Conservation (phyloP, 2,888 invertebrate genomes). For the Agrochola lota region DNA sequence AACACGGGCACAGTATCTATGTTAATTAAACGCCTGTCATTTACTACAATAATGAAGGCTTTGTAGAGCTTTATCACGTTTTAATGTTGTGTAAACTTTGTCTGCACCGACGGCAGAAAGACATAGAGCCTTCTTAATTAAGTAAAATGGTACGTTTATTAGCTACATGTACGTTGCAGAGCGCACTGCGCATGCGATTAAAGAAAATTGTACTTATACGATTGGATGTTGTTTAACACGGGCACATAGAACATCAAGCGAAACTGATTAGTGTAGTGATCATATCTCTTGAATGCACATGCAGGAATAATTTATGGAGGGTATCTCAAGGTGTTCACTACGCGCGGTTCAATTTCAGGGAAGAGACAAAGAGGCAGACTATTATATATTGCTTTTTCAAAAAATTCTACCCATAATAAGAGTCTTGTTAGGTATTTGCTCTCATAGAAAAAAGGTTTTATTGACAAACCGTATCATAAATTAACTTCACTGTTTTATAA, state of each 20-base stretch:
- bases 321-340: slow-evolving; percentile 52
- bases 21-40: slow-evolving; percentile 76
- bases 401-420: neutral
- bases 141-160: slow-evolving; percentile 46
- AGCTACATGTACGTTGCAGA: slow-evolving; percentile 16
- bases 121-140: slow-evolving; percentile 53
- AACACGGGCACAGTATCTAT: slow-evolving; percentile 59
- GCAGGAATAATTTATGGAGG: slow-evolving; percentile 57
- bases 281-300: slow-evolving; percentile 52
- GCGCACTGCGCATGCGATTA: slow-evolving; percentile 13
- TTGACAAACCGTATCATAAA: slow-evolving; percentile 34
- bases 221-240: slow-evolving; percentile 43
- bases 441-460: slow-evolving; percentile 45
- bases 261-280: slow-evolving; percentile 62
- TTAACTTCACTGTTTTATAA: slow-evolving; percentile 32
- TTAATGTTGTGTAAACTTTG: slow-evolving; percentile 54
- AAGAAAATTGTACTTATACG: slow-evolving; percentile 42
- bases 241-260: slow-evolving; percentile 35
- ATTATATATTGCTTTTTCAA: neutral
- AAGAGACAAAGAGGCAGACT: slow-evolving; percentile 50
- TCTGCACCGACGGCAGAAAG: slow-evolving; percentile 30
- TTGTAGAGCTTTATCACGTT: slow-evolving; percentile 60
- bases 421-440: slow-evolving; percentile 8
- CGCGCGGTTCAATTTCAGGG: slow-evolving; percentile 19
- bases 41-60: slow-evolving; percentile 63